Evolutionary conservation across 2,888 invertebrate genomes (phyloP).

Genomic region (Beris morrisii): DNA sequence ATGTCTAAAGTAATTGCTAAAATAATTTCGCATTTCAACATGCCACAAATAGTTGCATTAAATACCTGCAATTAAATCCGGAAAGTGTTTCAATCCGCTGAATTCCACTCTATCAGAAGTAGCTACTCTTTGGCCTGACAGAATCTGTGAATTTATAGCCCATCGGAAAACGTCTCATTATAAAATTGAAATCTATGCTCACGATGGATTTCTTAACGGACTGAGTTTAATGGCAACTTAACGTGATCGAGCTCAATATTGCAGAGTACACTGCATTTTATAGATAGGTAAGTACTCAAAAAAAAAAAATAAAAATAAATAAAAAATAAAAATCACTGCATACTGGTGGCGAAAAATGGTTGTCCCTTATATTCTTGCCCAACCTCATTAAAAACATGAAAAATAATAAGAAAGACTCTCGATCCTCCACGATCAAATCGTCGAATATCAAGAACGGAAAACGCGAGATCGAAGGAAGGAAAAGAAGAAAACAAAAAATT

Average conservation of each 20-base stretch:
- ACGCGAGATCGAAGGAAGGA: conserved; percentile 11
- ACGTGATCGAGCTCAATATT: too few species aligned
- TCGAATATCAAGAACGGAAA: conserved; percentile 19
- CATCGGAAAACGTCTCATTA: conserved; percentile 20
- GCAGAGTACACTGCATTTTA: too few species aligned
- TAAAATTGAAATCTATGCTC: conserved; percentile 21
- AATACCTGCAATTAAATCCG: too few species aligned
- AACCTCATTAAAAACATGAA: conserved; percentile 32
- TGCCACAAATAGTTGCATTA: too few species aligned
- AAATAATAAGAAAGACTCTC: conserved; percentile 29
- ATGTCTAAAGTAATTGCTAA: too few species aligned
- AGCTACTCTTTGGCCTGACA: background rate
- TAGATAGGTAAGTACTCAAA: too few species aligned
- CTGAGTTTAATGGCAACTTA: too few species aligned
- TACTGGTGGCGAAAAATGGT: conserved; percentile 21
- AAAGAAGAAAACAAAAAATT: conserved; percentile 7
- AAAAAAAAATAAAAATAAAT: too few species aligned
- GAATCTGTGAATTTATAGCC: conserved; percentile 2
- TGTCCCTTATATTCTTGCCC: conserved; percentile 8
- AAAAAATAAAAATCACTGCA: too few species aligned
- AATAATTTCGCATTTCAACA: too few species aligned
- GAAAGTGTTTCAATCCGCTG: background rate
- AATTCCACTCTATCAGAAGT: conserved; percentile 1
- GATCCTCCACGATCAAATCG: conserved; percentile 27
- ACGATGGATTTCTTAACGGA: conserved; percentile 27